phyloP scores from a whole-genome alignment of 2,888 invertebrate genomes.

The Chymomyza caudatula region DNA sequence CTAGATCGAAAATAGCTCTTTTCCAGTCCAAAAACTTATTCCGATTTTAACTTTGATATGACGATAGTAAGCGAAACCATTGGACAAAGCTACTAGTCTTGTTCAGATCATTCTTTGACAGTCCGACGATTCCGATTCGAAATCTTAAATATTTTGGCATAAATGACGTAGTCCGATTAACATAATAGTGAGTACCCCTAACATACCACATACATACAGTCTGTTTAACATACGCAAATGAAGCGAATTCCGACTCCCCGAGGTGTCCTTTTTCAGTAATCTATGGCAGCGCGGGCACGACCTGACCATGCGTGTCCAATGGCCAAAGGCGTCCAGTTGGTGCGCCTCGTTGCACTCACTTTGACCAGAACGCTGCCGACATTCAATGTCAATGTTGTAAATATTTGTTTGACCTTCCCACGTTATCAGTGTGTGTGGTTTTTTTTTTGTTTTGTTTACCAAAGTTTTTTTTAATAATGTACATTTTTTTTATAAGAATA shows the following conservation, averaged over 20 bases:
- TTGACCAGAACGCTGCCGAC: constrained; percentile 28
- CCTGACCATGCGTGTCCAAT: constrained; percentile 4
- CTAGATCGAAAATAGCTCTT: too few relatives aligned
- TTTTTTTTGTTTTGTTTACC: not conserved
- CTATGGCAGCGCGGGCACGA: constrained; percentile 36
- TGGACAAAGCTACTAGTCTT: too few relatives aligned
- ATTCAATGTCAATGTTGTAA: constrained; percentile 59
- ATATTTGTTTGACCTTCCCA: constrained; percentile 23
- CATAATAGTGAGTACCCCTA: not conserved
- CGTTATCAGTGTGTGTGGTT: not conserved
- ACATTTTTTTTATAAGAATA: not conserved
- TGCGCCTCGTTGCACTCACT: constrained; percentile 38
- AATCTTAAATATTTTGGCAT: not conserved
- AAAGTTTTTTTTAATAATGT: not conserved
- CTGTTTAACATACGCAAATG: not conserved
- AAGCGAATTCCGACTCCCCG: constrained; percentile 28
- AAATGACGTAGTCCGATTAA: not conserved
- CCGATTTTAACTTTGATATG: too few relatives aligned
- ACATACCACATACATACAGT: not conserved
- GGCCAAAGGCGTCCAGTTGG: constrained; percentile 25
- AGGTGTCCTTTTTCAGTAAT: constrained; percentile 52
- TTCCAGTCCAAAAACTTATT: too few relatives aligned
- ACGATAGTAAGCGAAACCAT: too few relatives aligned
- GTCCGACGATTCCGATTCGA: not conserved
- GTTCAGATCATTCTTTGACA: too few relatives aligned